Evolutionary conservation across 2,888 invertebrate genomes (phyloP), one percentile per base, ranked within the genome.

Genomic region (Tryphoninae sp.): DNA sequence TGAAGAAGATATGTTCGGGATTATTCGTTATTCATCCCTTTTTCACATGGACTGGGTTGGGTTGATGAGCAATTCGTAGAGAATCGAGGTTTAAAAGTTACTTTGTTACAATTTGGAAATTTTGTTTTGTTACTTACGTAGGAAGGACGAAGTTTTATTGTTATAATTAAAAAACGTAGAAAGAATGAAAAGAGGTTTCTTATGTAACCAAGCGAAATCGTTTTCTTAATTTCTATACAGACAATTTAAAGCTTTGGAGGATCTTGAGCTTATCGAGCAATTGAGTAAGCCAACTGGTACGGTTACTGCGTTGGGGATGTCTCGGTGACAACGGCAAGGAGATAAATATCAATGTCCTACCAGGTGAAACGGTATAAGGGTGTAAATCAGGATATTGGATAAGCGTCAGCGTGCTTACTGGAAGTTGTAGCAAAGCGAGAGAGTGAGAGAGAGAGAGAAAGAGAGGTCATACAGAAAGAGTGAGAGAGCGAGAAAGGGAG

Each of bases 361-460:
- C 42, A 62, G 55, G 45, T 42, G 58, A 76, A 61, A 45, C 67
- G 67, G 67, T 45, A 45, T 53, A 33, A 59, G 22, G 33, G 67
- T 49, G 75, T 76, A 76, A 76, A 76, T 76, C 75, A 76, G 67
- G 75, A 76, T 76, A 67, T 76, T 76, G 67, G 75, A 76, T 68
- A 76, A 76, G 67, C 75, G 51, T 59, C 59, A 13, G 59, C 33
- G 58, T 49, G 75, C 67, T 76, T 59, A 59, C 42, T 67, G 61
- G 33, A 13, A 13, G 45, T 45, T 45, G 67, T 51, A 19, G 59
- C 59, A 45, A 68, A 61, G 49, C 59, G 45, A 68, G 55, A 23
- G 42, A 6, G 22, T 3, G 16, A 26, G n/a, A 13, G 64, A 33
- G 74, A 58, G 33, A 59, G 58, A 45, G 65, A 26, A 42, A 58